Base-by-base conservation (phyloP, 2,797 vertebrate species). In the Pseudomugil tenellus region DNA sequence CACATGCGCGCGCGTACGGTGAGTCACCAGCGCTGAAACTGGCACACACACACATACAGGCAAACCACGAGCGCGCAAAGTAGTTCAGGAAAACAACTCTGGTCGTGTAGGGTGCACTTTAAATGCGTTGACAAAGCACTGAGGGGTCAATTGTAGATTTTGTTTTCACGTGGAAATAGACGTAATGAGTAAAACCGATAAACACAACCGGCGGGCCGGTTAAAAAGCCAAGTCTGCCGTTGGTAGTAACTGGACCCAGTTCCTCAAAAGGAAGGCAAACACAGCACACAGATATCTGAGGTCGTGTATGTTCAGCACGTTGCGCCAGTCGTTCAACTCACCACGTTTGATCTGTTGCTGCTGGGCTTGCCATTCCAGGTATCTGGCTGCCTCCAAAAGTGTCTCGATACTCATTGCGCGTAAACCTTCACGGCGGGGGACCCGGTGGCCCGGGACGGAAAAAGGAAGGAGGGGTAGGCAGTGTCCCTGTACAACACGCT, bases 331-430 rank as follows among this genome's bases (percentile, higher is more conserved):
- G 43, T 76, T 86, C 51, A 58, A 76, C 97, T 97, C 87, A 98
- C 97, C 97, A 95, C 95, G 96, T 96, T 94, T 92, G 91, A 91
- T 95, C 93, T 96, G 96, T 93, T 97, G 96, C 92, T 97, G 96
- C 95, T 97, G 96, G 91, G 96, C 96, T 92, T 98, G 96, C 96
- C 96, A 98, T 95, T 98, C 97, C 93, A 98, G 93, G 89, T 96
- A 98, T 89, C 96, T 94, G 94, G 97, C 97, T 91, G 97, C 97
- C 92, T 98, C 97, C 92, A 98, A 79, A 75, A 98, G 95, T 66
- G 96, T 98, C 86, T 98, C 97, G 94, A 98, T 97, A 94, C 97
- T 98, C 97, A 98, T 98, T 85, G 93, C 95, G 94, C 88, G 92
- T 84, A 79, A 90, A 85, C 79, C 81, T 80, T 84, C 72, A 63